phyloP scores from a whole-genome alignment of 2,113 vertebrate genomes.

The Orthonyx spaldingii region DNA sequence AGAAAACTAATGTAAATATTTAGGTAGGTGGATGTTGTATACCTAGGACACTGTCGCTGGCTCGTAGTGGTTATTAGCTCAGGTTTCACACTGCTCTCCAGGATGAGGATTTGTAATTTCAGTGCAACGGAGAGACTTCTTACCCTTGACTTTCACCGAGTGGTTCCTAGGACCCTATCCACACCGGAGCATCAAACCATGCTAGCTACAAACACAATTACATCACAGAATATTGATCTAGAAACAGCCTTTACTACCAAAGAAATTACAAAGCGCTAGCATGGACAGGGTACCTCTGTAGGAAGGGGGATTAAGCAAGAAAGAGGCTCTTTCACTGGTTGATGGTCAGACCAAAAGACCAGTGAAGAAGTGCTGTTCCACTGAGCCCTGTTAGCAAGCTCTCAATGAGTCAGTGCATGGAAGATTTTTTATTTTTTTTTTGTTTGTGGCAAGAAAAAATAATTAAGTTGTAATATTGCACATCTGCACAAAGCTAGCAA shows the following conservation, averaged over 20 bases:
- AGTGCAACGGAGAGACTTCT: conserved; percentile 59
- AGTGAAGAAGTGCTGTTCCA: conserved; percentile 30
- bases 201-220: conserved; percentile 60
- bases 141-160: background rate
- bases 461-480: conserved; percentile 24
- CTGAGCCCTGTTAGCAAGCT: conserved; percentile 49
- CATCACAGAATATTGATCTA: conserved; percentile 58
- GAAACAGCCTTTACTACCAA: conserved; percentile 50
- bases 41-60: conserved; percentile 51
- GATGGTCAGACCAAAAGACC: conserved; percentile 7
- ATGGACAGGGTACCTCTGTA: conserved; percentile 54
- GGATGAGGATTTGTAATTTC: conserved; percentile 52
- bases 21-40: background rate
- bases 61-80: conserved; percentile 54
- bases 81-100: conserved; percentile 54
- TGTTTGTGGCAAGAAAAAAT: conserved; percentile 28
- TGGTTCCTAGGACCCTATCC: conserved; percentile 41
- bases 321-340: background rate
- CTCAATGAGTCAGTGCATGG: conserved; percentile 25
- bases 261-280: conserved; percentile 57
- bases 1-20: background rate
- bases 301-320: conserved; percentile 20
- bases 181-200: conserved; percentile 53
- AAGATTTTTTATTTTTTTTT: background rate
- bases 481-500: conserved; percentile 33